Conservation (phyloP, 1,140 invertebrate species). For the Steinernema feltiae region DNA sequence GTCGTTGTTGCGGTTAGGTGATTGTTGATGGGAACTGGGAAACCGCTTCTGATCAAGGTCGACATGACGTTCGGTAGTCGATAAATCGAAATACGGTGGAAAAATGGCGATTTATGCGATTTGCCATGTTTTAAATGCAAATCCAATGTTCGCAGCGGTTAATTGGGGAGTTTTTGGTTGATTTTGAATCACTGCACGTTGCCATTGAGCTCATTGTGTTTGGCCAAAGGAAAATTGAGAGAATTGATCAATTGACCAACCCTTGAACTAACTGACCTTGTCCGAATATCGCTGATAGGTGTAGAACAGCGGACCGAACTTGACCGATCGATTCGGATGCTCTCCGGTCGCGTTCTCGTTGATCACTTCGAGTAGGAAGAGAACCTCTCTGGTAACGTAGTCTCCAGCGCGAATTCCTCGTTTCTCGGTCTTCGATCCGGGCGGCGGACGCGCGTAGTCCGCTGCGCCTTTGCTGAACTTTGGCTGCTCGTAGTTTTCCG, state of each 20-base stretch:
- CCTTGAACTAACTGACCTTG: constrained; percentile 22
- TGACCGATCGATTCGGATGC: constrained; percentile 72
- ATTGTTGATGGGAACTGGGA: no score
- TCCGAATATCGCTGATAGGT: constrained; percentile 34
- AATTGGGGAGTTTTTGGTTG: no score
- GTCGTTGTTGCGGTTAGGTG: neutral
- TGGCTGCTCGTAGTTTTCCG: constrained; percentile 27
- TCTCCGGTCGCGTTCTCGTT: constrained; percentile 65
- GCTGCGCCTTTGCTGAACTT: constrained; percentile 27
- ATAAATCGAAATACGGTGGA: no score
- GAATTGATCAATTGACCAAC: no score
- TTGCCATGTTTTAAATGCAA: no score
- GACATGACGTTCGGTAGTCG: no score
- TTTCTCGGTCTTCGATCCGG: constrained; percentile 79
- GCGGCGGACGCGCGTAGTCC: constrained; percentile 75
- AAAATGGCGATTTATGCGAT: no score
- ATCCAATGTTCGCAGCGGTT: no score
- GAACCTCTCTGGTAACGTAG: constrained; percentile 78
- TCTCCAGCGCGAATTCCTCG: constrained; percentile 68
- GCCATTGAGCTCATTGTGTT: no score
- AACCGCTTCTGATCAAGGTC: no score
- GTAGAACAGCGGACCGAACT: constrained; percentile 44
- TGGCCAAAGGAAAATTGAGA: no score
- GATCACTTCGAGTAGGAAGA: constrained; percentile 83
- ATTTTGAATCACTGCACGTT: no score